A percentile compares a stretch with the other conserved stretches of the same genome.
Conservation (phyloP, 2,797 vertebrate genomes). For the Hyperoplus immaculatus region DNA sequence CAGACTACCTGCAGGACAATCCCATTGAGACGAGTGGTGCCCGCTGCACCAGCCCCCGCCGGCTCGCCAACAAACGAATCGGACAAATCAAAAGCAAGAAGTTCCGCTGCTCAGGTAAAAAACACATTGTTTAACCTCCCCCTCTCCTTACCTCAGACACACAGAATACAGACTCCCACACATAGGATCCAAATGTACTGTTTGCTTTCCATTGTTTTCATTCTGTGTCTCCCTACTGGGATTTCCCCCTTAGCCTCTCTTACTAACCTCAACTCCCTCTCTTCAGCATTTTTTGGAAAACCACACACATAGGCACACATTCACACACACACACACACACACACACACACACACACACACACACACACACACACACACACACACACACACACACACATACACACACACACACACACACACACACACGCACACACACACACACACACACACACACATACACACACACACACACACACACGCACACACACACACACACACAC, state of each 20-base stretch:
- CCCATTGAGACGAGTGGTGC: conserved; percentile 98
- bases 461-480: not conserved
- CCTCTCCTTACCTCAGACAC: not conserved
- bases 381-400: conserved; percentile 14
- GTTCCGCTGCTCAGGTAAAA: conserved; percentile 98
- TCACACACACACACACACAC: too few relatives aligned
- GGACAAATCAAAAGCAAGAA: conserved; percentile 99
- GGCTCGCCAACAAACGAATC: conserved; percentile 97
- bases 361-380: conserved; percentile 6
- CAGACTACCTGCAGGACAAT: conserved; percentile 98
- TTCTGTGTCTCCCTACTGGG: conserved; percentile 75
- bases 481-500: conserved; percentile 16
- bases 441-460: too few relatives aligned
- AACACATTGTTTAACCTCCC: conserved; percentile 69
- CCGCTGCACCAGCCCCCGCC: conserved; percentile 96
- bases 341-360: not conserved
- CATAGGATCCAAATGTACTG: not conserved
- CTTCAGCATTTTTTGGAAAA: conserved; percentile 24
- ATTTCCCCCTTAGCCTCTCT: conserved; percentile 62
- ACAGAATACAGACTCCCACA: not conserved
- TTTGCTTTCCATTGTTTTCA: conserved; percentile 53
- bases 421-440: not conserved
- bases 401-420: conserved; percentile 13
- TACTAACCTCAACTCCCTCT: conserved; percentile 61
- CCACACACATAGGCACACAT: too few relatives aligned